Percentiles rank a stretch among this genome's conserved stretches.
Conservation (phyloP, 2,113 vertebrate genomes). For the Parus major region DNA sequence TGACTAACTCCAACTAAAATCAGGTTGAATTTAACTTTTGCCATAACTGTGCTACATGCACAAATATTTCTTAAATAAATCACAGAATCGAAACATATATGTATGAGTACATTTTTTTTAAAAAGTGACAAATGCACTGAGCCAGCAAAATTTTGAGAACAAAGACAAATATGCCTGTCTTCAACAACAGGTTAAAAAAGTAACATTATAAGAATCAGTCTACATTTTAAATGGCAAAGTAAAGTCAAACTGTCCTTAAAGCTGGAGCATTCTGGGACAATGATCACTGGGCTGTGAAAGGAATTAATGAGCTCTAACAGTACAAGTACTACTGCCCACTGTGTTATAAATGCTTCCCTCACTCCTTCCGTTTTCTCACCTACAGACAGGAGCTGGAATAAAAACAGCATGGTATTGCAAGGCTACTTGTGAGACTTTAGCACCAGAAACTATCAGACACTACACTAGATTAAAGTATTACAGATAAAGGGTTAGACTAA, state of each 20-base stretch:
- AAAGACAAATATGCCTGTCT: neutral
- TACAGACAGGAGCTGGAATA: neutral
- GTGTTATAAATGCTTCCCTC: neutral
- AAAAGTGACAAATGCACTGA: neutral
- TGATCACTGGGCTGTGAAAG: neutral
- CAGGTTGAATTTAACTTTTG: neutral
- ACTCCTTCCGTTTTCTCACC: neutral
- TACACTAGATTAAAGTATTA: neutral
- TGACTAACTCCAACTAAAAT: neutral
- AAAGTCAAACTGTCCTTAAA: neutral
- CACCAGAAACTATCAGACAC: neutral
- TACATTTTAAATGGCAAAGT: neutral
- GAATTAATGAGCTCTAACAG: conserved; percentile 33
- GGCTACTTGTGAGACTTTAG: neutral
- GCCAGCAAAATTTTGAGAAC: neutral
- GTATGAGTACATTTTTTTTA: neutral
- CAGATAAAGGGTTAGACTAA: neutral
- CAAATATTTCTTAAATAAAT: neutral
- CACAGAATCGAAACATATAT: neutral
- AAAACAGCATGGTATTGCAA: neutral
- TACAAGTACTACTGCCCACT: neutral
- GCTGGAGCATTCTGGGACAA: neutral
- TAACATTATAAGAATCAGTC: neutral
- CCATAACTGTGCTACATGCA: neutral
- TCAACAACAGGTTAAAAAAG: neutral